phyloP scores from a whole-genome alignment of 2,113 vertebrate species.

The Indicator maculatus region DNA sequence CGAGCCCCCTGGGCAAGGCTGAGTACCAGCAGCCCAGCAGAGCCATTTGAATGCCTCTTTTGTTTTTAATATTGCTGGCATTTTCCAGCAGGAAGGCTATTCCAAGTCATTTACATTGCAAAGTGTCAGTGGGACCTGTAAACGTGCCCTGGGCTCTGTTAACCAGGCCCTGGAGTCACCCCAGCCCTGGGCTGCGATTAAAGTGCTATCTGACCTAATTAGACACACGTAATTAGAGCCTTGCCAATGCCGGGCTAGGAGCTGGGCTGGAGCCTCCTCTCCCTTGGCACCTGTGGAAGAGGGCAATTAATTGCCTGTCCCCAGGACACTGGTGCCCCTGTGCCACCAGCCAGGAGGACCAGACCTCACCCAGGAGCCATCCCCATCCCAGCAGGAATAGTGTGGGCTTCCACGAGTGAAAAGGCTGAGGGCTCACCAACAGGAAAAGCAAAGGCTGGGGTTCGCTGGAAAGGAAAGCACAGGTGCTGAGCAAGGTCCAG shows the following conservation, averaged over 20 bases:
- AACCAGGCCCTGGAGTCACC: not conserved
- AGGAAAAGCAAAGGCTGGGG: not conserved
- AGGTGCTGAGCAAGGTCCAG: not conserved
- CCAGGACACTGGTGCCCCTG: not conserved
- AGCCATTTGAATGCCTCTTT: not conserved
- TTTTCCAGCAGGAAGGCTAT: not conserved
- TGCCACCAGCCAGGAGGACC: not conserved
- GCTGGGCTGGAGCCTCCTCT: not conserved
- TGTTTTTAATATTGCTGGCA: not conserved
- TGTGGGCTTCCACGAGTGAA: not conserved
- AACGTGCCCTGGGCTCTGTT: not conserved
- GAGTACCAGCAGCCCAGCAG: not conserved
- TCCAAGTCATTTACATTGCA: not conserved
- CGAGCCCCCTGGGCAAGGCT: not conserved
- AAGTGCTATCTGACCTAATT: conserved; percentile 29
- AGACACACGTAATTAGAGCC: not conserved
- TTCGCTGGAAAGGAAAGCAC: no score
- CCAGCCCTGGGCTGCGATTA: not conserved
- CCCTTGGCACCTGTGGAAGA: not conserved
- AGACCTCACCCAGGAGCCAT: not conserved
- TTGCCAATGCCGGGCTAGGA: not conserved
- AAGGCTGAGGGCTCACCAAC: not conserved
- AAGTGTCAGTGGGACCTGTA: not conserved
- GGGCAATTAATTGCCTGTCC: not conserved
- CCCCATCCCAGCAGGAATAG: not conserved